Evolutionary conservation across 1,140 invertebrate species (phyloP), one percentile per base, ranked within the genome.

Genomic region (Oppia nitens): DNA sequence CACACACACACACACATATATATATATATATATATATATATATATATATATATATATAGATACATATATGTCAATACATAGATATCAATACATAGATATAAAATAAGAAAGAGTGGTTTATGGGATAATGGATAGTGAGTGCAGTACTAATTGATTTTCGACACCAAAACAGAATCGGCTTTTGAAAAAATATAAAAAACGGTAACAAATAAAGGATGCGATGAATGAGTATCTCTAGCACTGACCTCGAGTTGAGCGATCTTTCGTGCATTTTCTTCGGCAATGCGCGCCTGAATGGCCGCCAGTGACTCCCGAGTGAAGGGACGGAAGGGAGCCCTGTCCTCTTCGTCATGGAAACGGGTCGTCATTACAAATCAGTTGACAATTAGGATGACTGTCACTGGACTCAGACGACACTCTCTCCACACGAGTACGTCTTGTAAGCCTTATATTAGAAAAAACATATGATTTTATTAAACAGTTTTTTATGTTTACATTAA

Each of bases 241-340:
- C 49, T 27, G 17, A 47, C 51, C 81, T 86, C 87, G 81, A 92
- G 85, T 75, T 90, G 81, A 79, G 92, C 87, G 77, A 87, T 85
- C 79, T 89, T 87, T 79, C 89, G 88, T 74, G 85, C 87, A 81
- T 87, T 78, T 79, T 93, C 88, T 75, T 89, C 87, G 69, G 85
- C 84, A 74, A 93, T 92, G 69, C 88, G 83, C 74, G 83, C 78
- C 78, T 94, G 85, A 76, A 95, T 92, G 74, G 81, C 82, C 74
- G 84, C 82, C 75, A 94, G 79, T 75, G 90, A 93, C 78, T 95
- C 90, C 76, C 89, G 81, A 72, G 91, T 95, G 80, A 95, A 95
- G 77, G 88, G 89, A 82, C 85, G 84, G 85, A 95, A 96, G 57
- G 67, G 68, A 47, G 63, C 64, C 59, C 66, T 67, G 62, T 70